Base-by-base conservation (phyloP, 2,113 vertebrate species). In the Syngnathus scovelli region DNA sequence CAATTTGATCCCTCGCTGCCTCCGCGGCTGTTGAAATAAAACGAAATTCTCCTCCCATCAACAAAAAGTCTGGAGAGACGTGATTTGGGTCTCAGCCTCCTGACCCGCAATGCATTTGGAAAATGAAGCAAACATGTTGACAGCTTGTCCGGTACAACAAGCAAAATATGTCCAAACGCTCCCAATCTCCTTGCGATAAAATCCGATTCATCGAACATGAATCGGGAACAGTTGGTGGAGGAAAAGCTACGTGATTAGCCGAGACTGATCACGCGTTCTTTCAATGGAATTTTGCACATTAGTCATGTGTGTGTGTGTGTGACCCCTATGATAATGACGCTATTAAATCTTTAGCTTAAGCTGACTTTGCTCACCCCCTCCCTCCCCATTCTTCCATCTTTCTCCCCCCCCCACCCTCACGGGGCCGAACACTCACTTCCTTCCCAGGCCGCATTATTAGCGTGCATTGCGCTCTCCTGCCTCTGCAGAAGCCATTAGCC, bases 401-500 rank as follows among this genome's bases (percentile, higher is more conserved):
- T 54, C 44, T 23, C 39, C 13, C 39, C 1, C 0, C 46, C 52
- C 44, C 67, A 52, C 33, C 52, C 70, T 64, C 38, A n/a, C 33
- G 59, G 6, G 18, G 41, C 67, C 79, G 66, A 72, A 71, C 76
- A 72, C 72, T 71, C 67, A 37, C 49, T 66, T 71, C 70, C 74
- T 66, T 72, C 46, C 77, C 76, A 39, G 33, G 19, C 76, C 82
- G 80, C 86, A 85, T 85, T 87, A 89, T 86, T 86, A 87, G 80
- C 75, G 82, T 36, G 37, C 78, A 75, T 84, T 71, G 74, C 78
- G 83, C 80, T 87, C 85, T 83, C 83, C 66, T 83, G 86, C 79
- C 85, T 80, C 85, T 81, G 87, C 83, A 93, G 90, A 90, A 92
- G 92, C 92, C 91, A 93, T 95, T 94, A 92, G 89, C 87, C 86